Conservation (phyloP, 2,888 invertebrate genomes). For the Enchytraeus crypticus region DNA sequence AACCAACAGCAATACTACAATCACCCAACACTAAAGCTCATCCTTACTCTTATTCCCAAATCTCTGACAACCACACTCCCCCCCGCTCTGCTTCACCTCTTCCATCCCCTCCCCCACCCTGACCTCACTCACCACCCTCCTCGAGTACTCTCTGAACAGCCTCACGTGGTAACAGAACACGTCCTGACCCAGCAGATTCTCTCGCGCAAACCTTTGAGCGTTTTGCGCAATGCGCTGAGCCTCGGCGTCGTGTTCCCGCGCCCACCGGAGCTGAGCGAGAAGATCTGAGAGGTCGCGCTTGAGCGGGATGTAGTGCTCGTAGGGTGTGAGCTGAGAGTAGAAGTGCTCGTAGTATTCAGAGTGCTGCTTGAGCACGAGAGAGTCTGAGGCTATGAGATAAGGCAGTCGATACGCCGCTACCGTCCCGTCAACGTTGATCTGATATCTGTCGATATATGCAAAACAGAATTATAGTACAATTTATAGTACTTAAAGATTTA, state of each 20-base stretch:
- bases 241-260: constrained; percentile 42
- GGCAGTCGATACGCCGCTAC: constrained; percentile 92
- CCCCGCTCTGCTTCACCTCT: not conserved
- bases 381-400: constrained; percentile 77
- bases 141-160: constrained; percentile 50
- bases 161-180: constrained; percentile 79
- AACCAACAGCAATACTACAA: too few relatives aligned
- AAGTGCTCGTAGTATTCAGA: constrained; percentile 93
- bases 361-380: constrained; percentile 80
- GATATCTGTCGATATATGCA: constrained; percentile 77
- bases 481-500: too few relatives aligned
- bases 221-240: constrained; percentile 38
- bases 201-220: constrained; percentile 58
- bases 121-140: not conserved
- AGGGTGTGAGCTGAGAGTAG: constrained; percentile 66
- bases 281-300: constrained; percentile 72
- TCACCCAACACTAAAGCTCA: too few relatives aligned
- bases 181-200: constrained; percentile 71
- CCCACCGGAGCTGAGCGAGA: constrained; percentile 59
- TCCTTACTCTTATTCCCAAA: too few relatives aligned
- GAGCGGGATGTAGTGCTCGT: constrained; percentile 75
- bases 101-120: not conserved
- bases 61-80: too few relatives aligned
- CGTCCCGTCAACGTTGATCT: constrained; percentile 86
- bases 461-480: not conserved